Conservation (phyloP, 2,888 invertebrate species). For the Hirtodrosophila duncani region DNA sequence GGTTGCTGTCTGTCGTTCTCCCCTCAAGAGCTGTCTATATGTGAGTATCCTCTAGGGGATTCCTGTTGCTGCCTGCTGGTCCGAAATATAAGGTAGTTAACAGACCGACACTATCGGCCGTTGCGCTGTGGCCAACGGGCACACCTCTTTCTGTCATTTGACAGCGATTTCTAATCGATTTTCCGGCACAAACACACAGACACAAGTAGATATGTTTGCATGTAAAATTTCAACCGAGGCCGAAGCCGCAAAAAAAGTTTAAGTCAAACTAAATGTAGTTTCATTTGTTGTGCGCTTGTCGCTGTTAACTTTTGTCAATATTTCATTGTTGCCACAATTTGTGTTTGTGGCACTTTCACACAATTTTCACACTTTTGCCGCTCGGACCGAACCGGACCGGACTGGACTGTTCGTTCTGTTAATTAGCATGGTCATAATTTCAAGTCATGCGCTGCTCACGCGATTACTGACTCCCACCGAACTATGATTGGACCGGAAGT, state of each 20-base stretch:
- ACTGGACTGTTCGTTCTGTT: slow-evolving; percentile 54
- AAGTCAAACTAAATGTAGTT: slow-evolving; percentile 21
- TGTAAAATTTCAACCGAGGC: slow-evolving; percentile 45
- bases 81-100: slow-evolving; percentile 12
- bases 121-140: slow-evolving; percentile 54
- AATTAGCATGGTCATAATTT: slow-evolving; percentile 54
- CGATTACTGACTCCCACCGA: slow-evolving; percentile 35
- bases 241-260: slow-evolving; percentile 8
- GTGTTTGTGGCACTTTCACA: slow-evolving; percentile 49
- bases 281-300: slow-evolving; percentile 21
- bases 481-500: slow-evolving; percentile 47
- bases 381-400: too few relatives aligned
- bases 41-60: slow-evolving; percentile 46
- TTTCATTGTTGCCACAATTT: slow-evolving; percentile 46
- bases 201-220: slow-evolving; percentile 24
- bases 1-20: too few relatives aligned
- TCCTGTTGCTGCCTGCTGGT: slow-evolving; percentile 17
- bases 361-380: slow-evolving; percentile 53
- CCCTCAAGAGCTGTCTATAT: slow-evolving; percentile 18
- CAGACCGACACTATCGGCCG: slow-evolving; percentile 29
- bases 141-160: slow-evolving; percentile 69
- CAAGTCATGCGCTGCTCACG: slow-evolving; percentile 31
- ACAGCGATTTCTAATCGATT: slow-evolving; percentile 71
- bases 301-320: slow-evolving; percentile 52
- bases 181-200: slow-evolving; percentile 41